These are phyloP conservation scores for Squalus acanthias DNA, from an alignment of 2,797 vertebrate species.

Conservation along the genomic window DNA sequence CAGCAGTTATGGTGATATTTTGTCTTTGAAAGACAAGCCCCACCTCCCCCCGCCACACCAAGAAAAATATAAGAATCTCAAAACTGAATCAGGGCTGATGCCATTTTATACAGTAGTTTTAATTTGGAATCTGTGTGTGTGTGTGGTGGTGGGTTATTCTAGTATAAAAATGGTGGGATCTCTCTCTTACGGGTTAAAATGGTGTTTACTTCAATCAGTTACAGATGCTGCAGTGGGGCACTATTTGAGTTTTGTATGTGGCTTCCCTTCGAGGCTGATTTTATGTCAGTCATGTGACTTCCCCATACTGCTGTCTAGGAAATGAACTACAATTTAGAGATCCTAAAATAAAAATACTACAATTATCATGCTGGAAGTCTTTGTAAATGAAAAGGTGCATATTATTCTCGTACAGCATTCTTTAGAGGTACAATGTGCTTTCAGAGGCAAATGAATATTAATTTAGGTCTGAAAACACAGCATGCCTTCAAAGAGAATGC, in stretches of 20 bases:
- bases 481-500: not conserved
- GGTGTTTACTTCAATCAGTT: not conserved
- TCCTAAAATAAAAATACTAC: not conserved
- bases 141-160: not conserved
- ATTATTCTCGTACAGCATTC: not conserved
- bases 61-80: not conserved
- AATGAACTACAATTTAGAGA: conserved; percentile 17
- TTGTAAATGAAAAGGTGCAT: not conserved
- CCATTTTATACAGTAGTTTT: not conserved
- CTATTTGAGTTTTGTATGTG: not conserved
- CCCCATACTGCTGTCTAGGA: not conserved
- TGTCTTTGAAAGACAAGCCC: not conserved
- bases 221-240: not conserved
- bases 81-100: not conserved
- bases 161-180: not conserved
- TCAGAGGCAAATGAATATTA: not conserved
- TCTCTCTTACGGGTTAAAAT: not conserved
- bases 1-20: too few species aligned
- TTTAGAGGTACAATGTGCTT: not conserved
- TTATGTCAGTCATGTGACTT: not conserved
- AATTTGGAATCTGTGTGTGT: not conserved
- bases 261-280: not conserved
- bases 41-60: not conserved
- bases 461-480: not conserved
- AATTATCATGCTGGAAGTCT: not conserved